A percentile compares a stretch with the other conserved stretches of the same genome.
Conservation (phyloP, 2,113 vertebrate species). For the Saimiri boliviensis region DNA sequence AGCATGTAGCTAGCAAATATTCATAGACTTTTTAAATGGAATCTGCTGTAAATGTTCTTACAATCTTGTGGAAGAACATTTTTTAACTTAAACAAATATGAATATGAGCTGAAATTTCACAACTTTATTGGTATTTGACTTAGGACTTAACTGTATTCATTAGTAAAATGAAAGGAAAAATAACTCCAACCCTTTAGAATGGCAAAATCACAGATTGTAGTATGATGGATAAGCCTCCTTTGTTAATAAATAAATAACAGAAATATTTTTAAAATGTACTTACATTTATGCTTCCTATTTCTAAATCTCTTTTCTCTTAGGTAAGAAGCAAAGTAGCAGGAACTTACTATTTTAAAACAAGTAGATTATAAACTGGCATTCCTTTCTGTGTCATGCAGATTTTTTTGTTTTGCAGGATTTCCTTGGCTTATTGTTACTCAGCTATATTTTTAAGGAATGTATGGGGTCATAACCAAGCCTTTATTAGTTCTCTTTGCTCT, state of each 20-base stretch:
- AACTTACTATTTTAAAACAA: background rate
- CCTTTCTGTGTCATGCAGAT: background rate
- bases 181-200: background rate
- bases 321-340: background rate
- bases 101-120: background rate
- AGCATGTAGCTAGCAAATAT: background rate
- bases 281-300: background rate
- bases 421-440: background rate
- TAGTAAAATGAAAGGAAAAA: background rate
- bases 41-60: background rate
- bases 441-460: background rate
- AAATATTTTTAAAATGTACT: background rate
- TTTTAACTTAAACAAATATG: background rate
- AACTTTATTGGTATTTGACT: background rate
- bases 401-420: background rate
- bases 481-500: background rate
- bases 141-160: background rate
- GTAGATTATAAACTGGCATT: background rate
- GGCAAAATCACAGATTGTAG: background rate
- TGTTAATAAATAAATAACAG: background rate
- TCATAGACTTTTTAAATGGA: slow-evolving; percentile 7
- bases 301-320: background rate
- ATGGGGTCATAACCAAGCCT: background rate
- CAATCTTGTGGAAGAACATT: background rate
- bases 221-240: background rate